Evolutionary conservation across 64 coral and sea anemone species (phyloP), one percentile per base, ranked within the genome.

Genomic region (Montipora sp.): DNA sequence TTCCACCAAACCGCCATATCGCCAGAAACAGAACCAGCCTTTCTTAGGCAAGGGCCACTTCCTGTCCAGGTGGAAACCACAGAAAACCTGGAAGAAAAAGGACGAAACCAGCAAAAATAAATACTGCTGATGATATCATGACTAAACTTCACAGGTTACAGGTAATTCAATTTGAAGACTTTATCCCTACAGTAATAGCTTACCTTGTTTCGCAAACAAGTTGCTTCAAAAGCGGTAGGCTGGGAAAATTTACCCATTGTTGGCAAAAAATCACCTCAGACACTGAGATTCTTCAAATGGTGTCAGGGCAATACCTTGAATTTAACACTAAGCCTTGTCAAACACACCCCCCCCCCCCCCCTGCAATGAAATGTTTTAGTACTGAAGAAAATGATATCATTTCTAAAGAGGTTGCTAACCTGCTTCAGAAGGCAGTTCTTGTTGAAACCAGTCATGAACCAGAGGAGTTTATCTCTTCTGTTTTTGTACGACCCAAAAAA

Each of bases 191-290:
- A 75, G 20, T 89, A 27, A 77, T 48, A 19, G 87, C 13, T 8
- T 75, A 77, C 50, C 75, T 89, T 89, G 57, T 61, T 75, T 15
- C 51, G 15, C 87, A 89, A 89, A 89, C 76, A 59, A 58, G 74
- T 15, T 22, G 59, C 74, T 89, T 89, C 75, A 59, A 77, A 77
- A 53, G 87, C 75, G 51, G 87, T 51, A 21, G 87, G 45, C 55
- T 89, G 49, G 48, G 6, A n/a, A 5, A 60, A 73, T 89, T 89
- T 77, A 58, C 9, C 14, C 87, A 75, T 59, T 21, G 53, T 24
- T 89, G 87, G 87, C 72, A 89, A 65, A 77, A 61, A 59, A 89
- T 77, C 27, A 89, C 74, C 5, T 89, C 49, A 19, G 87, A 77
- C 15, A 49, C 72, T 77, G 87, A 89, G 45, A 65, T 89, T 55